Evolutionary conservation across 2,797 vertebrate species (phyloP).

Genomic region (Aphelocoma californica): DNA sequence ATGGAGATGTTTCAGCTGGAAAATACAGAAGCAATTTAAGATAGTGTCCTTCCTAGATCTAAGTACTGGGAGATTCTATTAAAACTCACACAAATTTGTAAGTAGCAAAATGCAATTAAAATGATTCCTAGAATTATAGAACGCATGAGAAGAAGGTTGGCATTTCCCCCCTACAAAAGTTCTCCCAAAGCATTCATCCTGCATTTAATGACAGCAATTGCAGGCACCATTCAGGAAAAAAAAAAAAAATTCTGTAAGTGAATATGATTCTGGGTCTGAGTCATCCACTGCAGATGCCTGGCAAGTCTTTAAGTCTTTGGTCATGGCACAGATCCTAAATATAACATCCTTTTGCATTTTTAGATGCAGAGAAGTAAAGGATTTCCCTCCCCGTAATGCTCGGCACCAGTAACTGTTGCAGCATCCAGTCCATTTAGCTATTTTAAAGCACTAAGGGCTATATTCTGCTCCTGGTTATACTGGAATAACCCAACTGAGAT

Average conservation of each 20-base stretch:
- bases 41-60: neutral
- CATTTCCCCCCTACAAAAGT: neutral
- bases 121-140: neutral
- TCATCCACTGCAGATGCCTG: conserved; percentile 50
- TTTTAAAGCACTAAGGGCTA: conserved; percentile 48
- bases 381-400: conserved; percentile 14
- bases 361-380: conserved; percentile 25
- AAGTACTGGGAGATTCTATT: neutral
- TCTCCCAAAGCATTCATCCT: neutral
- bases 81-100: neutral
- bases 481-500: neutral
- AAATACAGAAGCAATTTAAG: neutral
- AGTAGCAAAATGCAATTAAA: neutral
- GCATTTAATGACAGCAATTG: neutral
- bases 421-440: conserved; percentile 15
- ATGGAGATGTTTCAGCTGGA: neutral
- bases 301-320: conserved; percentile 3
- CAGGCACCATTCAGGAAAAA: conserved; percentile 5
- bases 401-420: neutral
- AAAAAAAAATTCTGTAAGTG: neutral
- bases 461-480: conserved; percentile 32
- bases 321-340: conserved; percentile 31
- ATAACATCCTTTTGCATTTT: conserved; percentile 17
- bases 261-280: neutral
- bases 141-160: neutral